These are phyloP conservation scores for Ptychadena robeensis DNA, from an alignment of 2,797 vertebrate species.

Conservation along the genomic window DNA sequence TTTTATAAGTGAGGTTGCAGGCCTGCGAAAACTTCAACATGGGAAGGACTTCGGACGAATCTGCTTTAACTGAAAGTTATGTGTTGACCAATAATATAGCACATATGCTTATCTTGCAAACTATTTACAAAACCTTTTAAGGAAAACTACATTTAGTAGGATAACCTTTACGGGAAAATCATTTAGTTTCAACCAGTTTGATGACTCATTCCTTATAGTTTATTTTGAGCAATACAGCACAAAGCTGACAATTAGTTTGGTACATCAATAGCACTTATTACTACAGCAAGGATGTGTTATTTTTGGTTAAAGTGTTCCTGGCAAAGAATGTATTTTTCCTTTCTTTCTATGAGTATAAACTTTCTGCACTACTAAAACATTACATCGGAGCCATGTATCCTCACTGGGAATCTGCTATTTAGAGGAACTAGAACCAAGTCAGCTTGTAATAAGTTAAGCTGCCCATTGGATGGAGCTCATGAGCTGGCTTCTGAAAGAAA, in stretches of 20 bases:
- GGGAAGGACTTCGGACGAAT: no score
- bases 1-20: no score
- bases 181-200: neutral
- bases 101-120: no score
- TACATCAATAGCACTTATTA: neutral
- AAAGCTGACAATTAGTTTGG: neutral
- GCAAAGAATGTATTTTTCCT: constrained; percentile 1
- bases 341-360: constrained; percentile 10
- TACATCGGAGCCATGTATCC: neutral
- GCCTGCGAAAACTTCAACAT: no score
- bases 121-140: no score
- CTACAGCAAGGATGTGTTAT: neutral
- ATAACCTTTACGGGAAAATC: no score
- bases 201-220: neutral
- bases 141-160: no score
- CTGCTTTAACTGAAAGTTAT: no score
- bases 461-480: constrained; percentile 16
- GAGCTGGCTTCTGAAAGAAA: neutral
- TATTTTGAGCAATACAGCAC: neutral
- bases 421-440: neutral
- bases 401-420: constrained; percentile 1
- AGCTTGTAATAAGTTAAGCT: neutral
- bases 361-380: neutral
- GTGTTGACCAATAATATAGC: no score
- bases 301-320: constrained; percentile 1